Evolutionary conservation across 2,113 vertebrate genomes (phyloP), one percentile per base, ranked within the genome.

Genomic region (Beaufortia kweichowensis): DNA sequence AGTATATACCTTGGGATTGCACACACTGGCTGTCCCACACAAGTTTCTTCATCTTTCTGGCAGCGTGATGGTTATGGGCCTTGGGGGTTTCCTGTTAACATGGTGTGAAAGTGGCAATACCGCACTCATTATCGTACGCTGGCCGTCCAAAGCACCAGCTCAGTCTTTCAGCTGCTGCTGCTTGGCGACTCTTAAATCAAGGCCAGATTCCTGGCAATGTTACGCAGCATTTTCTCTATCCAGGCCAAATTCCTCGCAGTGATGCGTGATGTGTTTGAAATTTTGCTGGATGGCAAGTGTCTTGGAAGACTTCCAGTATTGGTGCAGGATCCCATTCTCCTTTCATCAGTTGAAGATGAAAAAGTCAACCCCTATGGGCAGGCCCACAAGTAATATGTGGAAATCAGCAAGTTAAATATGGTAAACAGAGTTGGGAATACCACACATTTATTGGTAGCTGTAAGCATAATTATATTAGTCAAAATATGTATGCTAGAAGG

Each of bases 261-360:
- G n/a, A n/a, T 61, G 31, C 8, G 19, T 24, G n/a, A 59, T 29
- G 67, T 41, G 61, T 53, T 24, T 57, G 67, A 50, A 61, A 23
- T 28, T 6, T 17, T 12, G 56, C 31, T 57, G 56, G 71, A 61
- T 48, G 26, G 33, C 41, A 26, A 21, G 17, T 28, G 11, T 26
- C 63, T 56, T 69, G 64, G 31, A 73, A 61, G 17, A 12, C 19
- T 59, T 69, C 63, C 64, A 75, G 11, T 33, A 29, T n/a, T 50
- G 55, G 10, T 61, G 12, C 57, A 85, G 82, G 83, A 81, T 77
- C 60, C 56, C 56, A 14, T 79, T 31, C 31, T 53, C 28, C 2
- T 46, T 31, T 28, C 53, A 1, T 0, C 0, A 0, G 0, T 0
- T 0, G n/a, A 7, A 69, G 66, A 69, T n/a, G 26, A 66, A n/a